Evolutionary conservation across 2,113 vertebrate genomes (phyloP), one percentile per base, ranked within the genome.

Genomic region (Lampris megalopsis): DNA sequence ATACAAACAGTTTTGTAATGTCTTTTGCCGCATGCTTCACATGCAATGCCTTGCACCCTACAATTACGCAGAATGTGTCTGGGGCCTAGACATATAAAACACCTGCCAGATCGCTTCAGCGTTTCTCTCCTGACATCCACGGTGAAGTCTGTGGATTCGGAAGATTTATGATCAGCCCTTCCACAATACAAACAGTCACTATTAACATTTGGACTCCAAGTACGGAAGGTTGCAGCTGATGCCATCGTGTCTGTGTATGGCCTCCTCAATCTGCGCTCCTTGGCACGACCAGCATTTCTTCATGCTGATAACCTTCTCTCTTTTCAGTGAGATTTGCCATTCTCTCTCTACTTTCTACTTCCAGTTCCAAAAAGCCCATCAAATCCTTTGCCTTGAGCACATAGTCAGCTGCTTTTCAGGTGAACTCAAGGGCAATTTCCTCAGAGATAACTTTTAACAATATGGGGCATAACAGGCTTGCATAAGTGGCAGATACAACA

Each of bases 311-410:
- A 45, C 4, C 7, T 5, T 45, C 43, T 9, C 11, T 37, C 56
- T 6, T 36, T 9, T 35, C 3, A 35, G 24, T 58, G 5, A 58
- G n/a, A 36, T 58, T 58, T 1, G 36, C 7, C 2, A 4, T 37
- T 58, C 56, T 58, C 36, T 58, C 56, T 58, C 56, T 24, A 37
- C 56, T 58, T 9, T 58, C 11, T 37, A 58, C 56, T 24, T 58
- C 56, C 36, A 1, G 5, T 58, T 58, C 4, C n/a, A 13, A 5
- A 6, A 8, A 45, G 4, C 4, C 43, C 43, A 58, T 58, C 9
- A 58, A 35, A 8, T 58, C 24, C 6, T 58, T 58, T 58, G 9
- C n/a, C 2, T 58, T 58, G 1, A 58, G 35, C 5, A 36, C 56
- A 36, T 24, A 1, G 7, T 58, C 11, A 37, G n/a, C 56, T 24